Base-by-base conservation (phyloP, 2,888 invertebrate species). In the Liopterus haemorrhoidalis region DNA sequence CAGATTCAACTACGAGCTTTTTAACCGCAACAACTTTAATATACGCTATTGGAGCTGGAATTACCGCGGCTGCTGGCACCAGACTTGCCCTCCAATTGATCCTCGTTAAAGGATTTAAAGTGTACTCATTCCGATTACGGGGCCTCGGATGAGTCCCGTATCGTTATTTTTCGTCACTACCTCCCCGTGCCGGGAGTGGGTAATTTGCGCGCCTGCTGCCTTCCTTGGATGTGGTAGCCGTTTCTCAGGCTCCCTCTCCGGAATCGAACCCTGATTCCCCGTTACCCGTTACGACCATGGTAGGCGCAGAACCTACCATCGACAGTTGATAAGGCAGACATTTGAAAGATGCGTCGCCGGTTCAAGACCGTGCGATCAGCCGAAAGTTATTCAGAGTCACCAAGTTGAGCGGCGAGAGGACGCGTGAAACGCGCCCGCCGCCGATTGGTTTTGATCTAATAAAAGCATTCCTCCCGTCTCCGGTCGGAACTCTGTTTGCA, bases 241-340 rank as follows among this genome's bases (percentile, higher is more conserved):
- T n/a, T n/a, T n/a, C n/a, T n/a, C n/a, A n/a, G n/a, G 25, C 24
- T 22, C 39, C 22, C 22, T 22, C 39, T 39, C 22, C 37, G 18
- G 39, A 39, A 39, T 75, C 74, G 74, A 78, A 78, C 78, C 78
- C 77, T 76, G 71, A 78, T 78, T 76, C 76, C 73, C 77, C 76
- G 76, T 77, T 74, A 78, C 75, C 75, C 74, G 75, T 78, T 68
- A 70, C 69, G 68, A 73, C 74, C 75, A 76, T 73, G 75, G 74
- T 75, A 75, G 73, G 69, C 76, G 65, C 65, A 68, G 70, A 72
- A 68, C 70, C 71, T 75, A 76, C 76, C 75, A 72, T 75, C 75
- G 70, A 73, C 66, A 75, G 72, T n/a, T 28, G 28, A 28, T 28
- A 28, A 12, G 11, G 5, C 28, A 28, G 28, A 28, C 5, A 76